Base-by-base conservation (phyloP, 2,888 invertebrate species). In the Tanypteryx hageni region DNA sequence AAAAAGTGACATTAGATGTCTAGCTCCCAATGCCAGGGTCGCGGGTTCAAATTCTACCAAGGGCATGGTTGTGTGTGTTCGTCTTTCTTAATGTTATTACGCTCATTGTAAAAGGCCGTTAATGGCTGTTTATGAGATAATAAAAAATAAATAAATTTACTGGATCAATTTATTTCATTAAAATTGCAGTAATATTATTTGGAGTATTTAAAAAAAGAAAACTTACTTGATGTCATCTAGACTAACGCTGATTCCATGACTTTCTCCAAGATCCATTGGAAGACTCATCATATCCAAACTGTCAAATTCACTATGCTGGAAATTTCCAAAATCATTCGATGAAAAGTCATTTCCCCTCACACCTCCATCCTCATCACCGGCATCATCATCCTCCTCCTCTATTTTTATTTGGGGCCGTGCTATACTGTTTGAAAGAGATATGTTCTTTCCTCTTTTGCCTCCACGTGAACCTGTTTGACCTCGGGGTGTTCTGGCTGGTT, bases 221-320 rank as follows among this genome's bases (percentile, higher is more conserved):
- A 93, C 94, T 93, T 94, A 95, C 94, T 95, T 96, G 59, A 96
- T 95, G 92, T 96, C 96, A 89, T 95, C 95, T 86, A 96, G 94
- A 93, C 96, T 96, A 93, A 96, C 96, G 84, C 95, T 89, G 18
- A 89, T 93, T 94, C 96, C 94, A 95, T 94, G 94, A 5, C 95
- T 96, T 94, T 97, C 97, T 31, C 97, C 97, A 93, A 97, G 95
- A 94, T 97, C 97, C 92, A 97, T 97, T 0, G 97, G 97, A 92
- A 97, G 95, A 93, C 97, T 97, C 97, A 97, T 97, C 96, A 97
- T 97, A 93, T 97, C 97, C 92, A 96, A 96, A 22, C 96, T 96
- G 92, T 96, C 96, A 56, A 96, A 94, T 94, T 96, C 96, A 31
- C 93, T 18, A 68, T 89, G 89, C 10, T 89, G 89, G 44, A 89